Evolutionary conservation across 2,797 vertebrate genomes (phyloP), one percentile per base, ranked within the genome.

Genomic region (Ibycter americanus): DNA sequence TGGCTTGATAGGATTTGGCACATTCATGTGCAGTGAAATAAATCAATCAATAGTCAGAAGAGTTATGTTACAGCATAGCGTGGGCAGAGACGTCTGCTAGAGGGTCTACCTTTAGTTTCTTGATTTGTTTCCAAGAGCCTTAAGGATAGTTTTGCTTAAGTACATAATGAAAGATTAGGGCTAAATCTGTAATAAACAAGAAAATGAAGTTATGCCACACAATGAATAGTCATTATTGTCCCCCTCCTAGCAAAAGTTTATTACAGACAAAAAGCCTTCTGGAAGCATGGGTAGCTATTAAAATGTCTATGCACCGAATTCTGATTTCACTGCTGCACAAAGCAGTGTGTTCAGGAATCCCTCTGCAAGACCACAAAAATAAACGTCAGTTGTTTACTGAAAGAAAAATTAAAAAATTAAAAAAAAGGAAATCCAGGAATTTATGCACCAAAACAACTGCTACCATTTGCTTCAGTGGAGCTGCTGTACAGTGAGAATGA

Each of bases 1-100:
- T 31, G 51, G 74, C 79, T 93, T 96, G 87, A 96, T 76, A 92
- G 70, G 54, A 94, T 94, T 93, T 96, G 92, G 89, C 91, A 92
- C 79, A 49, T 91, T 72, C 70, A 82, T 70, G 77, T 83, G 91
- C 89, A 86, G 73, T 79, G 92, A 93, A 96, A 96, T 93, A 83
- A 91, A 96, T 96, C 92, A 94, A 79, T 96, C 93, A 87, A 93
- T 92, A 94, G 56, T 85, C 79, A 90, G 70, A 62, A 83, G 80
- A 87, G 85, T 56, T 94, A 87, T 8, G 4, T 95, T 95, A 88
- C 72, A 91, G 87, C 83, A 38, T 1, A 87, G 63, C 0, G 3
- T 46, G 26, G 89, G 82, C 84, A 95, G 59, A 83, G 76, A 81
- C 7, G 7, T 70, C 79, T 86, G 42, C 73, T 83, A 58, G 32